Base-by-base conservation (phyloP, 2,113 vertebrate genomes). In the Salvator merianae region DNA sequence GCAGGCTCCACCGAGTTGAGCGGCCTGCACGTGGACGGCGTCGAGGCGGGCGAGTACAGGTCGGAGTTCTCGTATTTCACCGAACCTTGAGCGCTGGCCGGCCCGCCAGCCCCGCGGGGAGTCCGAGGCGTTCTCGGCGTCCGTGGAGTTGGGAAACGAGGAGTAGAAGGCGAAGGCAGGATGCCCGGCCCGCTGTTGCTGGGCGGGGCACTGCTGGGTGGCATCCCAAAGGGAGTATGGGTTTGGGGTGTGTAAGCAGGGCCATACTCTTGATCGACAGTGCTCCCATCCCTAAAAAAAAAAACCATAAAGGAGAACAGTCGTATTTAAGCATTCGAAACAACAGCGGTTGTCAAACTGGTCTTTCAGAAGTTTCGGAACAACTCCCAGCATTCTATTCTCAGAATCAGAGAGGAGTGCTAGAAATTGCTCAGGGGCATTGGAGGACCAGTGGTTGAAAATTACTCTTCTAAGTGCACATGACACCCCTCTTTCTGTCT, bases 61-160 rank as follows among this genome's bases (percentile, higher is more conserved):
- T 99, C 98, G 0, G 98, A 99, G 93, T 98, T 99, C 92, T 99
- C 98, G 0, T 99, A 98, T 83, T 99, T 99, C 68, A 99, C 96
- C 0, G 98, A 99, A 88, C 98, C 98, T 94, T 99, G 98, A 62
- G 98, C 98, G 3, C 98, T 99, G 53, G 98, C 96, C 3, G 98
- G 98, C 20, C 98, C 98, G 71, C 98, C 97, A 8, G 95, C 95
- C 47, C 96, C 96, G 47, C 96, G 95, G 26, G 98, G 98, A 53
- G 98, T 99, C 10, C 98, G 96, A 1, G 98, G 98, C 43, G 98
- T 99, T 91, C 98, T 94, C 7, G 98, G 98, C 0, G 98, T 99
- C 1, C 98, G 93, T 36, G 98, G 98, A 28, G 98, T 99, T 0
- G 98, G 98, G 86, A 99, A 99, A 73, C 98, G 97, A 4, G 98